Base-by-base conservation (phyloP, 2,797 vertebrate genomes). In the Allobates femoralis region DNA sequence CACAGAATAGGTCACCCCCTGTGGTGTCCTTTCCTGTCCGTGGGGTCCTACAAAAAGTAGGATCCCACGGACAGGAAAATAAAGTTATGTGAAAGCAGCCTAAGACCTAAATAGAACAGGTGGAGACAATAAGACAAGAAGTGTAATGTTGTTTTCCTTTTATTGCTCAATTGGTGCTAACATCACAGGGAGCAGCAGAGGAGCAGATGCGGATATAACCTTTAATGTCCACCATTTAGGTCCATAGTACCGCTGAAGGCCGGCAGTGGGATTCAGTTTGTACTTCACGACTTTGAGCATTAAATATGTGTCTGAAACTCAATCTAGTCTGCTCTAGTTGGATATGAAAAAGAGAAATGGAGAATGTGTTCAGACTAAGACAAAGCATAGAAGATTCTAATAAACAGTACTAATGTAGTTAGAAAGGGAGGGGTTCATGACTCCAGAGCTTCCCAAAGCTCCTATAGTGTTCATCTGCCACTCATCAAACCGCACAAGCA, bases 401-500 rank as follows among this genome's bases (percentile, higher is more conserved):
- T 71, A 74, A 41, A 71, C 11, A 37, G 66, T 11, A 21, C 32
- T 37, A 10, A 71, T 41, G 34, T 23, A 41, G 19, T 34, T 69
- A 37, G 34, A 71, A n/a, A 74, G 37, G 66, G 32, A 71, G 34
- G 37, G 41, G 69, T n/a, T 50, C 21, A 71, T 41, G 34, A 71
- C 21, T 46, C 67, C 34, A 23, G 19, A 14, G 11, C 34, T 71
- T 46, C 69, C 37, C 69, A 46, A 41, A n/a, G 69, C 69, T 74
- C 37, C 69, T 74, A n/a, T 50, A 74, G 69, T 74, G 69, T 50
- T 74, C 69, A 74, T 74, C 69, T 74, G 69, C 41, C 69, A 74
- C 69, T 74, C 14, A 71, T 71, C 67, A 71, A 71, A 71, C 34
- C 32, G 21, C 34, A 41, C 67, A 46, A 41, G 23, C 69, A 74